phyloP scores from a whole-genome alignment of 1,140 invertebrate species.

The Drosophila busckii region DNA sequence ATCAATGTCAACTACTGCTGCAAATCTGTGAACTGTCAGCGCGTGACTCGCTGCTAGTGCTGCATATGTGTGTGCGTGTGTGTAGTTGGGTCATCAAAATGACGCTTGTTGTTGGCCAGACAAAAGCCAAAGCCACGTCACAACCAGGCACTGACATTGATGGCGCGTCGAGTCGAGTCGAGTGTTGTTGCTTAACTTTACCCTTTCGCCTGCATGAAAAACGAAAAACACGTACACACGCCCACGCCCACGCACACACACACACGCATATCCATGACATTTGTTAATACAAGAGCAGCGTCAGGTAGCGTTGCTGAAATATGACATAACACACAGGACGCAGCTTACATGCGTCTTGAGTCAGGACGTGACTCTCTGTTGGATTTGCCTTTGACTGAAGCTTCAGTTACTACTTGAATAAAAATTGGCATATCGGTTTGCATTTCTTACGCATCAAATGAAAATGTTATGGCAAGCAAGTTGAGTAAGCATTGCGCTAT shows the following conservation, averaged over 20 bases:
- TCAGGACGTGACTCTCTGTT: conserved; percentile 36
- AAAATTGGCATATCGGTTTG: conserved; percentile 49
- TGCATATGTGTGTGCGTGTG: background rate
- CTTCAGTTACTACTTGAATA: background rate
- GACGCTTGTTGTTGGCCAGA: conserved; percentile 32
- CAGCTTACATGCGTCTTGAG: background rate
- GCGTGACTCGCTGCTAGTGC: background rate
- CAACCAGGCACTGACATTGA: conserved; percentile 24
- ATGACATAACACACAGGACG: conserved; percentile 46
- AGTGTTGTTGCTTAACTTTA: conserved; percentile 2
- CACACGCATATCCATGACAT: conserved; percentile 37
- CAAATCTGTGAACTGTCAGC: conserved; percentile 68
- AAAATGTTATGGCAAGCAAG: conserved; percentile 42
- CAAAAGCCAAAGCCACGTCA: conserved; percentile 39
- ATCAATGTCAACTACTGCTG: conserved; percentile 73
- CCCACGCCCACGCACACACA: conserved; percentile 9
- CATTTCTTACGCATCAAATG: conserved; percentile 61
- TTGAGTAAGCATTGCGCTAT: conserved; percentile 52
- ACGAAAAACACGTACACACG: conserved; percentile 45
- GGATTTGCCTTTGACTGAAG: background rate
- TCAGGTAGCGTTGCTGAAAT: conserved; percentile 40
- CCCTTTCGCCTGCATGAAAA: too few species aligned
- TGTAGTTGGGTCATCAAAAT: conserved; percentile 8
- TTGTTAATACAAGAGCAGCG: conserved; percentile 31
- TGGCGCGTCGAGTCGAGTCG: background rate